phyloP scores from a whole-genome alignment of 30 jellyfish, hydroid and myxozoan genomes.

The Haliclystus octoradiatus region DNA sequence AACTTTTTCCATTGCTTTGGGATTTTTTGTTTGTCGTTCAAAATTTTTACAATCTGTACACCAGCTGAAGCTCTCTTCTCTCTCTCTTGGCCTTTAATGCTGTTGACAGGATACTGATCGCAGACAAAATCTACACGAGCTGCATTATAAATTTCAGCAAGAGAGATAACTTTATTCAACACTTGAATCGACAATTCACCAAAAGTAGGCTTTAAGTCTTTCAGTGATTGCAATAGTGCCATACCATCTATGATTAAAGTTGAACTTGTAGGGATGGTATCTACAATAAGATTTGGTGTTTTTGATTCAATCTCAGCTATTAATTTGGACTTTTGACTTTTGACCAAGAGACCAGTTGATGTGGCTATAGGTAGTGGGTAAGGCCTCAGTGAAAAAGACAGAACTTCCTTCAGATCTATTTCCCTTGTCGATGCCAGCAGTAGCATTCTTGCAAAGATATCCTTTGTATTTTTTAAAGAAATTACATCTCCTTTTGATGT shows the following conservation, averaged over 20 bases:
- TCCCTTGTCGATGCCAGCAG: too few relatives aligned
- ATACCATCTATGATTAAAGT: slow-evolving; percentile 24
- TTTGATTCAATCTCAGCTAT: slow-evolving; percentile 16
- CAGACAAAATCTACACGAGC: slow-evolving; percentile 24
- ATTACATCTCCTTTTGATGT: too few relatives aligned
- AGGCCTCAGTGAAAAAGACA: slow-evolving; percentile 10
- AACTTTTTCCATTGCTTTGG: slow-evolving; percentile 30
- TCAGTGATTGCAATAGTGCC: slow-evolving; percentile 21
- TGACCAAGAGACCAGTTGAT: slow-evolving; percentile 12
- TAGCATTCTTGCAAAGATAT: slow-evolving; percentile 39
- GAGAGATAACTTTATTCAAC: neutral
- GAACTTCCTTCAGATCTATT: slow-evolving; percentile 39
- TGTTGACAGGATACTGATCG: slow-evolving; percentile 18
- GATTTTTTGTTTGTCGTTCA: slow-evolving; percentile 7
- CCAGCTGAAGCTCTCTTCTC: slow-evolving; percentile 26
- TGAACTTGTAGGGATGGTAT: neutral
- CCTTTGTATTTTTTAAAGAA: slow-evolving; percentile 17
- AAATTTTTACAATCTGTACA: slow-evolving; percentile 10
- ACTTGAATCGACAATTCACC: slow-evolving; percentile 8
- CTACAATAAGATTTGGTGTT: neutral
- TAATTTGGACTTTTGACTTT: too few relatives aligned
- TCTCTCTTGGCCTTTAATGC: slow-evolving; percentile 12
- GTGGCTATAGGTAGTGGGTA: slow-evolving; percentile 15
- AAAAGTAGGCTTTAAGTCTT: slow-evolving; percentile 4
- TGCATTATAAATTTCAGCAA: slow-evolving; percentile 4